These are phyloP conservation scores for Ascidia mentula DNA, from an alignment of 23 tunicate genomes.

Conservation along the genomic window DNA sequence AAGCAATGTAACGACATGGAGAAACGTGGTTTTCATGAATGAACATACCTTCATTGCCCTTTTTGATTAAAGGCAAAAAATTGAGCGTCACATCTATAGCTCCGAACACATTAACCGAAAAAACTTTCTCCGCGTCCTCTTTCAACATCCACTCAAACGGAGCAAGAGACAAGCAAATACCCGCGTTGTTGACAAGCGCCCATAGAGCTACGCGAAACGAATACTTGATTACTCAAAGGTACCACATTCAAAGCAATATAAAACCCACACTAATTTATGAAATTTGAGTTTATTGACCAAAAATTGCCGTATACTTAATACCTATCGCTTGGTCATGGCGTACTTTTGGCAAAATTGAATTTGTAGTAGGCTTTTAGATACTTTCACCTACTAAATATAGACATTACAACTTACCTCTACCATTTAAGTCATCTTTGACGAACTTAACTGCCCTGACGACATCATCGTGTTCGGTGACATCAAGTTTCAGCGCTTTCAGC, in stretches of 20 bases:
- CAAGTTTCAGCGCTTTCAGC: background rate
- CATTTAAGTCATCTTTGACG: background rate
- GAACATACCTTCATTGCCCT: conserved; percentile 46
- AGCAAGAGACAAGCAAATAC: background rate
- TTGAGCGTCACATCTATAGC: conserved; percentile 23
- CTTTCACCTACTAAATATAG: no score
- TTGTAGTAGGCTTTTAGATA: no score
- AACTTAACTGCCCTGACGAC: background rate
- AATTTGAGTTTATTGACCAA: no score
- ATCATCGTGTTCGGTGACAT: background rate
- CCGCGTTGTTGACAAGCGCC: conserved; percentile 52
- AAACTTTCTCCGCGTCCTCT: conserved; percentile 23
- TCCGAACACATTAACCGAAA: conserved; percentile 42
- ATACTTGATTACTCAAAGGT: background rate
- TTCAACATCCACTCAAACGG: conserved; percentile 51
- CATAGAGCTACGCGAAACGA: conserved; percentile 19
- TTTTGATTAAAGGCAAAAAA: conserved; percentile 35
- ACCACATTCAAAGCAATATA: no score
- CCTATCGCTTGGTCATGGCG: no score
- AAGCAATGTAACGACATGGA: no score
- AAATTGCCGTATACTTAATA: no score
- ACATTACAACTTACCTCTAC: background rate
- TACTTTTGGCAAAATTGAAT: no score
- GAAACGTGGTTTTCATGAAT: no score
- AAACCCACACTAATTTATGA: no score